Base-by-base conservation (phyloP, 2,113 vertebrate species). In the Scytalopus superciliaris region DNA sequence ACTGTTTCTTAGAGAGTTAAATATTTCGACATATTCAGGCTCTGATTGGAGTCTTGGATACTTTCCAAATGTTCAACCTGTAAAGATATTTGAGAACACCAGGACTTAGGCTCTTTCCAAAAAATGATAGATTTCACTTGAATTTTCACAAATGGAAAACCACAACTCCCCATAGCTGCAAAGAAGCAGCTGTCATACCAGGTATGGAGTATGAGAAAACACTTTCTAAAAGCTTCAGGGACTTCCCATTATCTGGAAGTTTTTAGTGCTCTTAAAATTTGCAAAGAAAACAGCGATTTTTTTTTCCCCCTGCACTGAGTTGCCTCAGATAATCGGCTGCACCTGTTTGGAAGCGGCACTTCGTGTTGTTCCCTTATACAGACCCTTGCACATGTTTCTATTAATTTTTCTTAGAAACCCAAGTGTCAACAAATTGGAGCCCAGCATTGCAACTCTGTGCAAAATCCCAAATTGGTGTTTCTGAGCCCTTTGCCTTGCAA, bases 81-180 rank as follows among this genome's bases (percentile, higher is more conserved):
- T 97, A 97, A 98, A 97, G 97, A 97, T 96, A 97, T 98, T 97
- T 98, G 97, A 97, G 97, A 97, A 97, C 72, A 95, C 90, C 90
- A 95, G 86, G 90, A 96, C 93, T 96, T 96, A 69, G 45, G 64
- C 87, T 94, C 91, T 94, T 93, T 88, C 93, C 96, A 90, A 95
- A 97, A 96, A 98, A 97, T 96, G 95, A 96, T 96, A 97, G 89
- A 97, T 97, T 98, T 98, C 92, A 93, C 89, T 97, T 97, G 93
- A 96, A 97, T 95, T 96, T 97, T 98, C 96, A 97, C 95, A 98
- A 97, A 96, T 97, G 95, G 96, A 96, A 97, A 97, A 96, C 96
- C 96, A 97, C 95, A 97, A 96, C 84, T 97, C 94, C 97, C 93
- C 62, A 88, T 97, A 95, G 96, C 64, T 97, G 79, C 95, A 96